These are phyloP conservation scores for Sycophila sp. DNA, from an alignment of 1,140 invertebrate genomes.

Conservation along the genomic window DNA sequence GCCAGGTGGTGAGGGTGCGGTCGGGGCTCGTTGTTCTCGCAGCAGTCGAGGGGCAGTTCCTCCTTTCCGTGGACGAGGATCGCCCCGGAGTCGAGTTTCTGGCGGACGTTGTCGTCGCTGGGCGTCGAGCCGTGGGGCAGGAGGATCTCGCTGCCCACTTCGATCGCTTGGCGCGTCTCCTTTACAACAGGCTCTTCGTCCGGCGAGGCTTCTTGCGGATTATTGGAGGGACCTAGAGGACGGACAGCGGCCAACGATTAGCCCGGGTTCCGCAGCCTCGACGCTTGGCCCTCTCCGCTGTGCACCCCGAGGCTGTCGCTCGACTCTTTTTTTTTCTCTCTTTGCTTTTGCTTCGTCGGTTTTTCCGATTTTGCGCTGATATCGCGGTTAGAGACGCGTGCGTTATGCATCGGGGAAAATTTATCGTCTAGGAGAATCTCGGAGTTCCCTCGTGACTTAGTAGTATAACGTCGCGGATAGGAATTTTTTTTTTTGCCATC, in stretches of 20 bases:
- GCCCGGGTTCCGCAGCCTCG: no score
- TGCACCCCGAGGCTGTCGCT: not conserved
- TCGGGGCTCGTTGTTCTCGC: not conserved
- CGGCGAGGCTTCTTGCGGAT: not conserved
- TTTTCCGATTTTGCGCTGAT: not conserved
- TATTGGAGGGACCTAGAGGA: not conserved
- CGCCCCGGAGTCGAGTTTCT: constrained; percentile 60
- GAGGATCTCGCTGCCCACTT: constrained; percentile 63
- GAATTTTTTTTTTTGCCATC: no score
- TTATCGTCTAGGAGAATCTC: not conserved
- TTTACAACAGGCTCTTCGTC: constrained; percentile 39
- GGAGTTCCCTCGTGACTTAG: no score
- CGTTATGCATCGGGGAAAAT: not conserved
- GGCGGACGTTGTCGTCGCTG: constrained; percentile 58
- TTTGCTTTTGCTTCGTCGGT: not conserved
- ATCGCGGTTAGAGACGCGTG: not conserved
- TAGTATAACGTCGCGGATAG: no score
- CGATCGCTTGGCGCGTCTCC: constrained; percentile 54
- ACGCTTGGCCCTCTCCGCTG: no score
- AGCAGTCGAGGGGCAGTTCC: constrained; percentile 68
- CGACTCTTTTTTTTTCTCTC: not conserved
- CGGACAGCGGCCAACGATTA: not conserved
- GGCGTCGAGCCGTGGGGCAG: constrained; percentile 47
- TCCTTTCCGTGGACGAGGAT: constrained; percentile 74
- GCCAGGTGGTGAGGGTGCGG: not conserved